Conservation (phyloP, 2,797 vertebrate species). For the Zalophus californianus region DNA sequence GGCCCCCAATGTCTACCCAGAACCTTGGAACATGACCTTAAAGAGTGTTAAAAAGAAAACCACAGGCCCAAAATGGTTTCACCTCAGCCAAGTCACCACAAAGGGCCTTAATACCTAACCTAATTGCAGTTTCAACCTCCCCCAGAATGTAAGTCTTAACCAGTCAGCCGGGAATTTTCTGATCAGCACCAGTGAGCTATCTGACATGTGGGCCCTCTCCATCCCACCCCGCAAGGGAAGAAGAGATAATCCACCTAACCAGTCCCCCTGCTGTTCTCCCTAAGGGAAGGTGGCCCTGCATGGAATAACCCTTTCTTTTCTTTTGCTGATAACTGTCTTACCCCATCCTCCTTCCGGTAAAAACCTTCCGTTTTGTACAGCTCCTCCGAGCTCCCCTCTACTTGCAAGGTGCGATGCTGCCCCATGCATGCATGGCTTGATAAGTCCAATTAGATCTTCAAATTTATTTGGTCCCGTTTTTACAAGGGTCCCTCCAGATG, state of each 20-base stretch:
- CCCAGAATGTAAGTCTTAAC: neutral
- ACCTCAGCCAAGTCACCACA: neutral
- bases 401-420: fast-evolving
- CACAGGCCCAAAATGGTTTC: neutral
- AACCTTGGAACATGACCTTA: neutral
- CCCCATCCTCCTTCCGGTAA: neutral
- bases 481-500: neutral
- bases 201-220: neutral
- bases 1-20: neutral
- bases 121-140: neutral
- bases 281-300: neutral
- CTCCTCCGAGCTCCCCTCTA: neutral
- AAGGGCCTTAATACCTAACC: neutral
- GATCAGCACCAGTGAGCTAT: neutral
- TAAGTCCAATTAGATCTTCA: neutral
- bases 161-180: neutral
- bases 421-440: neutral
- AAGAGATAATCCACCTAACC: neutral
- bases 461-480: neutral
- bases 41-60: neutral
- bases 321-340: neutral
- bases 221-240: neutral
- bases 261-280: neutral
- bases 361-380: neutral
- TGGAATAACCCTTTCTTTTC: neutral